These are phyloP conservation scores for Malacosoma neustria DNA, from an alignment of 2,888 invertebrate species.

Conservation along the genomic window DNA sequence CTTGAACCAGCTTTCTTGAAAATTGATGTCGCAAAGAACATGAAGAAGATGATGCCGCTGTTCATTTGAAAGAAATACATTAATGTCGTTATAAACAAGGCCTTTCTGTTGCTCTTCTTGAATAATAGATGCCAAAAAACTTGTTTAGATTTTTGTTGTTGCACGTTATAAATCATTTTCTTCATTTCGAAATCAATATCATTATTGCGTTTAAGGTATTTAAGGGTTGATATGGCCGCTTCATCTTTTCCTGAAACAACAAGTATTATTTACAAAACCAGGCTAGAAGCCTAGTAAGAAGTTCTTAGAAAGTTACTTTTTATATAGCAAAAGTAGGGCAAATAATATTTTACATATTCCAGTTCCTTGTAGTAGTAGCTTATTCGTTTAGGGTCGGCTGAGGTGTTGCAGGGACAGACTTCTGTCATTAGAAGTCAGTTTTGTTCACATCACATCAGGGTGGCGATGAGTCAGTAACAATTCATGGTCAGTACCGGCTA, in stretches of 20 bases:
- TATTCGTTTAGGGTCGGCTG: too few relatives aligned
- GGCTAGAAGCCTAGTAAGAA: too few relatives aligned
- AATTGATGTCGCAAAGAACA: slow-evolving; percentile 31
- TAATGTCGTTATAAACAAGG: slow-evolving; percentile 26
- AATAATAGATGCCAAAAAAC: background rate
- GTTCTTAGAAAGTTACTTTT: too few relatives aligned
- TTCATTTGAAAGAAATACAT: slow-evolving; percentile 28
- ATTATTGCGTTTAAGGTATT: background rate
- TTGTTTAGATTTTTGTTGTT: background rate
- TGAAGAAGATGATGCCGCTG: slow-evolving; percentile 30
- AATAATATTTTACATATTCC: too few relatives aligned
- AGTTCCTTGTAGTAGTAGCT: too few relatives aligned
- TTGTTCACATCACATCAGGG: too few relatives aligned
- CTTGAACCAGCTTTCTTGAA: slow-evolving; percentile 32
- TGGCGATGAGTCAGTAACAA: too few relatives aligned
- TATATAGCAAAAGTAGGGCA: too few relatives aligned
- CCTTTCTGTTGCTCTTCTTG: slow-evolving; percentile 27
- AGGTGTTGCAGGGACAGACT: too few relatives aligned
- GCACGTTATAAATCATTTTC: background rate
- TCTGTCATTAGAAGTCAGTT: too few relatives aligned
- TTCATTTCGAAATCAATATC: background rate
- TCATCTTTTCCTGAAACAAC: background rate
- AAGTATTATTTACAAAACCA: too few relatives aligned
- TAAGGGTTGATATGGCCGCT: background rate
- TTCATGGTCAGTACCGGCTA: too few relatives aligned